Conservation (phyloP, 1,140 invertebrate genomes). For the Bemisia tabaci region DNA sequence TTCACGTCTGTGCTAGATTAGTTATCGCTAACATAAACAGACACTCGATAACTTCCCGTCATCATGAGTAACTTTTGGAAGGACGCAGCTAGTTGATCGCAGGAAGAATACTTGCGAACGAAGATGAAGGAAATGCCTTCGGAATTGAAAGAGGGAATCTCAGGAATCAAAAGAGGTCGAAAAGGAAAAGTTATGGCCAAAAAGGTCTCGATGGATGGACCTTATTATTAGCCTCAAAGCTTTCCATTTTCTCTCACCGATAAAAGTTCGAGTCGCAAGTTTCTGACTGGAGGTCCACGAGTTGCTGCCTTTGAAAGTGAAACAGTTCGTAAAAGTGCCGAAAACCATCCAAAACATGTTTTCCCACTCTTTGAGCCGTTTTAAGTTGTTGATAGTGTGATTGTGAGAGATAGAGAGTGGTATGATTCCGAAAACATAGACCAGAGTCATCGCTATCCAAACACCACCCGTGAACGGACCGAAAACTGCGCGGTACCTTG, state of each 20-base stretch:
- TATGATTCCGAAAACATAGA: conserved; percentile 54
- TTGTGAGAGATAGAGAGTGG: conserved; percentile 53
- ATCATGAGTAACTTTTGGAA: too few relatives aligned
- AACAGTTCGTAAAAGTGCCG: conserved; percentile 64
- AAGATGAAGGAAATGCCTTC: too few relatives aligned
- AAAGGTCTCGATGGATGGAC: too few relatives aligned
- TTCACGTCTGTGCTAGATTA: too few relatives aligned
- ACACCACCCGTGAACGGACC: conserved; percentile 63
- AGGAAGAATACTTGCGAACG: too few relatives aligned
- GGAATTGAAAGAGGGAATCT: too few relatives aligned
- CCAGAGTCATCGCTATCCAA: conserved; percentile 50
- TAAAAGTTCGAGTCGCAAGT: conserved; percentile 46
- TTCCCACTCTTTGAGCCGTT: conserved; percentile 49
- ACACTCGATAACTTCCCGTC: too few relatives aligned
- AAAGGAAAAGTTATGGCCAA: too few relatives aligned
- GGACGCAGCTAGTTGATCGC: too few relatives aligned
- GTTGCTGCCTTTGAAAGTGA: conserved; percentile 49
- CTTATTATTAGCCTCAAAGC: too few relatives aligned
- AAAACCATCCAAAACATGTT: conserved; percentile 51
- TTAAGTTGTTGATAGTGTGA: conserved; percentile 42
- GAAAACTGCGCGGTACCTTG: conserved; percentile 60
- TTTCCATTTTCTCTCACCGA: conserved; percentile 45
- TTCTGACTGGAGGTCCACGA: conserved; percentile 53
- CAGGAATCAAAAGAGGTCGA: too few relatives aligned
- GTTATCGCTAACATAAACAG: too few relatives aligned